Evolutionary conservation across 2,888 invertebrate genomes (phyloP).

Genomic region (Caenorhabditis sp.): DNA sequence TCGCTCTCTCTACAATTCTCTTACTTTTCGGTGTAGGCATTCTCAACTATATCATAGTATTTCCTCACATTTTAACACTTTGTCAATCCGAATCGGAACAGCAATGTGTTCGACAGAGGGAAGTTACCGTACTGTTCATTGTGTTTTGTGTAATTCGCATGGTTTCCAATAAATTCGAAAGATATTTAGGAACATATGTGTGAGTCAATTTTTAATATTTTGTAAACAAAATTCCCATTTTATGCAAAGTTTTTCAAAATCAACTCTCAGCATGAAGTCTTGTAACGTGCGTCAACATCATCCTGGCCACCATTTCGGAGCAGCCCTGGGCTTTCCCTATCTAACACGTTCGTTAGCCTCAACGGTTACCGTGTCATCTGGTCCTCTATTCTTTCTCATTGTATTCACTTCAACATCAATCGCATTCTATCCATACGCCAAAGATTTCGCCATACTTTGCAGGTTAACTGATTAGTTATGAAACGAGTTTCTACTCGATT

Average conservation of each 20-base stretch:
- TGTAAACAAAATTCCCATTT: too few species aligned
- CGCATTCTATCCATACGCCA: constrained; percentile 47
- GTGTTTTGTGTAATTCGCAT: constrained; percentile 47
- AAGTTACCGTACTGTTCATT: constrained; percentile 42
- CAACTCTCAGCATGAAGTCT: constrained; percentile 23
- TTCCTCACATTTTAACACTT: background rate
- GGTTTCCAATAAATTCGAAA: constrained; percentile 47
- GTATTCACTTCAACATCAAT: constrained; percentile 45
- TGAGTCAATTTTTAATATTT: constrained; percentile 8
- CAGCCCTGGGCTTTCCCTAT: constrained; percentile 46
- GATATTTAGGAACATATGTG: constrained; percentile 23
- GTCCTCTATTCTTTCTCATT: constrained; percentile 35
- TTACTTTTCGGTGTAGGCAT: background rate
- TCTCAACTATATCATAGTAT: background rate
- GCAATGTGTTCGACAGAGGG: constrained; percentile 33
- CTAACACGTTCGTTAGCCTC: constrained; percentile 34
- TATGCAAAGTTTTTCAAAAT: too few species aligned
- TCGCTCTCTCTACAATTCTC: background rate
- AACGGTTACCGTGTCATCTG: constrained; percentile 29
- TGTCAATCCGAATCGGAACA: background rate
- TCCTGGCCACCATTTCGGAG: constrained; percentile 44
- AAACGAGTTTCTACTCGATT: too few species aligned
- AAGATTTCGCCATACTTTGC: constrained; percentile 36
- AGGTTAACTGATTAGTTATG: too few species aligned
- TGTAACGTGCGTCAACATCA: constrained; percentile 34